Base-by-base conservation (phyloP, 2,888 invertebrate species). In the Globia sparganii region DNA sequence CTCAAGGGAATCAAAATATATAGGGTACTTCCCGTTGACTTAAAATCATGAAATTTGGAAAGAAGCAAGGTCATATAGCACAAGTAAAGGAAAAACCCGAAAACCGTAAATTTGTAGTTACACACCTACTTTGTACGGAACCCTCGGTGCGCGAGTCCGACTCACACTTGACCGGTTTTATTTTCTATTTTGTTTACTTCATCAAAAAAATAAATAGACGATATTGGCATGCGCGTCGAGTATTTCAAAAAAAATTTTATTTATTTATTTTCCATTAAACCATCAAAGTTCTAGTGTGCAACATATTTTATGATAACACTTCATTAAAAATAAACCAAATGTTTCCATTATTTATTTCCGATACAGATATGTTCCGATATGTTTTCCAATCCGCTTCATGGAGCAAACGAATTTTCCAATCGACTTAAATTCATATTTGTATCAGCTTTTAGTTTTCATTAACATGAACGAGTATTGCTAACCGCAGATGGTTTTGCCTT, bases 371-470 rank as follows among this genome's bases (percentile, higher is more conserved):
- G n/a, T n/a, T n/a, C n/a, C n/a, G n/a, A 13, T 1, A 65, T 46
- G 61, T 68, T 81, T 83, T 78, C 68, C 74, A 71, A 72, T 80
- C 31, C 68, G 56, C 37, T 70, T 66, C 74, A 69, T 37, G 40
- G 62, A 37, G 40, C 72, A 69, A 78, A 83, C 72, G 53, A 80
- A 84, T 87, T 86, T 83, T 85, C 85, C 86, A 74, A 78, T 81
- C 71, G 75, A 85, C 75, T 87, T 86, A 75, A 81, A 81, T 85
- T 85, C 78, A 81, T 86, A 84, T 87, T 84, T 82, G 84, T 83
- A 71, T 80, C 75, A 68, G 84, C 84, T 82, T 89, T 88, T 86
- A 88, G 84, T 88, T 88, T 89, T 87, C 84, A 89, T 85, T 87
- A 84, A 81, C 69, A 69, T 59, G 69, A 28, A 80, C 73, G 77